A percentile compares a stretch with the other conserved stretches of the same genome.
Conservation (phyloP, 92 coral and sea anemone species). For the Pocillopora grandis region DNA sequence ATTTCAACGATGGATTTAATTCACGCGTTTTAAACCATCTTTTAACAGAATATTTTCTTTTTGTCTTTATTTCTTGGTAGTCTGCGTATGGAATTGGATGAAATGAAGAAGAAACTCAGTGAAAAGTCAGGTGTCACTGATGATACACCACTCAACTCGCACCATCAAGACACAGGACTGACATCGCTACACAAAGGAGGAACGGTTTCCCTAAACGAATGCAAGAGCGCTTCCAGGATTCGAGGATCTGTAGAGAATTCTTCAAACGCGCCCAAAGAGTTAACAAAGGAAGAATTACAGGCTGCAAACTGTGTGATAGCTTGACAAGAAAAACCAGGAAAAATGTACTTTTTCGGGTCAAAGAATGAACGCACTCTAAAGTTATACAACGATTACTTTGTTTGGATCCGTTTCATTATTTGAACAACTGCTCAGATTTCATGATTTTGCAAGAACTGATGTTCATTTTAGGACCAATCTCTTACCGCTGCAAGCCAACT, state of each 20-base stretch:
- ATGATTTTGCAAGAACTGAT: too few species aligned
- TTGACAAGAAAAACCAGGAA: background rate
- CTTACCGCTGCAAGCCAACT: background rate
- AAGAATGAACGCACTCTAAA: too few species aligned
- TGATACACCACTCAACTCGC: background rate
- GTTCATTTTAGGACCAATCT: background rate
- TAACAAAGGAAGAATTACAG: constrained; percentile 11
- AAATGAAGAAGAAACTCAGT: constrained; percentile 43
- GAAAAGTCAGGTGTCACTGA: constrained; percentile 20
- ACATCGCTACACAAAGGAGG: background rate
- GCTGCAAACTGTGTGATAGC: constrained; percentile 32
- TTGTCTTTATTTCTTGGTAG: constrained; percentile 29
- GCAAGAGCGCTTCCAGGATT: background rate
- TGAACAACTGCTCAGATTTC: too few species aligned
- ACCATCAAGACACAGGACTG: background rate
- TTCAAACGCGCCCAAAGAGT: background rate
- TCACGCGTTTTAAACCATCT: too few species aligned
- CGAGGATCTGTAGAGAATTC: background rate
- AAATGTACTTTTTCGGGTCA: too few species aligned
- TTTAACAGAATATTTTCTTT: background rate
- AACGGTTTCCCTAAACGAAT: background rate
- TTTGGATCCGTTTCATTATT: too few species aligned
- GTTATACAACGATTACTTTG: too few species aligned
- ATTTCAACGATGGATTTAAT: too few species aligned
- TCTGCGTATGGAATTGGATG: constrained; percentile 60